Evolutionary conservation across 2,113 vertebrate genomes (phyloP).

Genomic region (Lampris megalopsis): DNA sequence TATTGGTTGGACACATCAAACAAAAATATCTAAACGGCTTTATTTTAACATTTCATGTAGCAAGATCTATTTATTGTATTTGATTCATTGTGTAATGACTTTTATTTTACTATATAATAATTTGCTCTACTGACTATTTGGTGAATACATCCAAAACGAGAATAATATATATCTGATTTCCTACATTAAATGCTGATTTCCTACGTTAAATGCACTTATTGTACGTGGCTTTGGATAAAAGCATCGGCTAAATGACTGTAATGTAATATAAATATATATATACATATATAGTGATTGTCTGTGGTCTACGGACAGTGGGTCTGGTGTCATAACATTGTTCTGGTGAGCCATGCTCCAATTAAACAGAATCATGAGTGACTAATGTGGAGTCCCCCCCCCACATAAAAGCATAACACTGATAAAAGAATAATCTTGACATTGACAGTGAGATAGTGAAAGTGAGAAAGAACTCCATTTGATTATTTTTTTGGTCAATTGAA

Average conservation of each 20-base stretch:
- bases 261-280: too few species aligned
- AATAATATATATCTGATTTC: background rate
- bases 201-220: too few species aligned
- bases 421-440: slow-evolving; percentile 33
- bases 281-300: slow-evolving; percentile 42
- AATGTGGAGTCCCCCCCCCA: slow-evolving; percentile 3
- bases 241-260: too few species aligned
- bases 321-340: slow-evolving; percentile 40
- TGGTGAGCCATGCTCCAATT: slow-evolving; percentile 40
- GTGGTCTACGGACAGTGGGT: slow-evolving; percentile 27
- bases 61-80: too few species aligned
- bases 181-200: slow-evolving; percentile 26
- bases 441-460: slow-evolving; percentile 51
- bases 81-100: too few species aligned
- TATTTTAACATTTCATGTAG: too few species aligned
- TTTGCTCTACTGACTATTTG: too few species aligned
- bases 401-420: slow-evolving; percentile 16
- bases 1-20: too few species aligned
- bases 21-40: too few species aligned
- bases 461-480: slow-evolving; percentile 27
- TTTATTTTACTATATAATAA: too few species aligned
- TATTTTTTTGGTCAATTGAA: slow-evolving; percentile 28
- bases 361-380: slow-evolving; percentile 47
- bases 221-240: too few species aligned
- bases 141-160: too few species aligned